phyloP scores from a whole-genome alignment of 2,797 vertebrate species.

The Xenops minutus region DNA sequence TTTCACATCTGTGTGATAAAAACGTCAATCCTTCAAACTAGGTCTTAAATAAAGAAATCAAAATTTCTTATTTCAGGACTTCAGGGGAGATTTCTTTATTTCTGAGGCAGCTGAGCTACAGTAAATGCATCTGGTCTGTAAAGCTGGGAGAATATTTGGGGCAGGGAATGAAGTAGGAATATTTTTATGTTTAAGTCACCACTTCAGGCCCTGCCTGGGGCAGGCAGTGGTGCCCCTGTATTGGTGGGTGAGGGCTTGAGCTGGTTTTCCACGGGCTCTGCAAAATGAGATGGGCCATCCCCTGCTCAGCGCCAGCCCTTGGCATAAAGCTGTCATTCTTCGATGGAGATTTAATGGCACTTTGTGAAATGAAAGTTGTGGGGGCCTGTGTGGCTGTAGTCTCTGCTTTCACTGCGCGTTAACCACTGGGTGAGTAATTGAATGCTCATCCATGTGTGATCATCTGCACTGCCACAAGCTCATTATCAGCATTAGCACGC shows the following conservation, averaged over 20 bases:
- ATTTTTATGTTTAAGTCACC: neutral
- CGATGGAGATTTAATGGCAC: neutral
- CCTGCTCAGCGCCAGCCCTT: neutral
- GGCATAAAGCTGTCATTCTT: conserved; percentile 38
- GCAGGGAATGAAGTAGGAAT: neutral
- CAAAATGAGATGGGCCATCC: neutral
- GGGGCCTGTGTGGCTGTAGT: neutral
- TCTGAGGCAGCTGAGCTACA: neutral
- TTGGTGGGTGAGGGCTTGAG: neutral
- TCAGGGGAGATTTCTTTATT: neutral
- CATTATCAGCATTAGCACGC: neutral
- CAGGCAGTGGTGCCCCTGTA: neutral
- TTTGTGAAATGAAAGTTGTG: neutral
- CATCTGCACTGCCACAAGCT: neutral
- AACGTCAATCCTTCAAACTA: neutral
- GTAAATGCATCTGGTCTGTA: neutral
- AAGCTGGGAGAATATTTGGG: neutral
- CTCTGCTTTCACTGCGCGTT: neutral
- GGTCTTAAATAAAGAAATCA: neutral
- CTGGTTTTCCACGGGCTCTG: neutral
- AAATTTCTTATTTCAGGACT: neutral
- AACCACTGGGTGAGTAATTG: conserved; percentile 22
- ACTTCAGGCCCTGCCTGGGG: neutral
- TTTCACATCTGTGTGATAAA: neutral
- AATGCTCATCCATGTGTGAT: conserved; percentile 16